Evolutionary conservation across 2,888 invertebrate species (phyloP).

Genomic region (Agrochola litura): DNA sequence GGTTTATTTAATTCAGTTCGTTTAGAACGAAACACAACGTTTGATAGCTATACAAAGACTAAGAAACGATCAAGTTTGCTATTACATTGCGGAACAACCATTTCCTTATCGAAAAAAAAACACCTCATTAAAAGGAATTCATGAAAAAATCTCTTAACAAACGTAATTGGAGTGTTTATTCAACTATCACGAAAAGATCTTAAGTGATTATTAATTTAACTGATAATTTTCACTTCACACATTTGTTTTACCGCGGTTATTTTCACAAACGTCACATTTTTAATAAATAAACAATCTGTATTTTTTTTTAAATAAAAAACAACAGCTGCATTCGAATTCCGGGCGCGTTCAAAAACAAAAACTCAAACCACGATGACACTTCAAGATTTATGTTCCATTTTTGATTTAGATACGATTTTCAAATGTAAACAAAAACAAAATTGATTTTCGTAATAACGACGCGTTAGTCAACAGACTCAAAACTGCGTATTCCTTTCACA

Average conservation of each 20-base stretch:
- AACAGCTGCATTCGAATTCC: not conserved
- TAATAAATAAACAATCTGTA: not conserved
- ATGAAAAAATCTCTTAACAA: constrained; percentile 56
- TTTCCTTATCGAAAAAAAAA: constrained; percentile 67
- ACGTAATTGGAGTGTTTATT: constrained; percentile 51
- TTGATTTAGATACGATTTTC: constrained; percentile 18
- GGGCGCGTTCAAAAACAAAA: constrained; percentile 21
- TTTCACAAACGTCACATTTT: constrained; percentile 42
- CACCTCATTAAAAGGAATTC: constrained; percentile 41
- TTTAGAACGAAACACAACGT: constrained; percentile 41
- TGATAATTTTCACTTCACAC: constrained; percentile 57
- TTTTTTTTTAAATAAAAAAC: not conserved
- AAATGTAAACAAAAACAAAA: constrained; percentile 31
- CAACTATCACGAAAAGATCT: constrained; percentile 42
- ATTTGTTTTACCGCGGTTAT: constrained; percentile 23
- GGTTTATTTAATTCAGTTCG: constrained; percentile 8
- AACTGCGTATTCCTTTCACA: constrained; percentile 49
- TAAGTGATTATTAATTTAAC: constrained; percentile 43
- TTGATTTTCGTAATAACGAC: constrained; percentile 9
- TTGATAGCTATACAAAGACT: constrained; percentile 53
- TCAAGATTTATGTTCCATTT: constrained; percentile 31
- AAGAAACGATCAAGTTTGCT: constrained; percentile 47
- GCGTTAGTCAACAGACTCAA: constrained; percentile 15
- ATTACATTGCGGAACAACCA: constrained; percentile 53
- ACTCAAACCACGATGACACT: constrained; percentile 6